A percentile compares a stretch with the other conserved stretches of the same genome.
These are phyloP conservation scores for Mythimna albipuncta DNA, from an alignment of 2,888 invertebrate species.

Conservation along the genomic window DNA sequence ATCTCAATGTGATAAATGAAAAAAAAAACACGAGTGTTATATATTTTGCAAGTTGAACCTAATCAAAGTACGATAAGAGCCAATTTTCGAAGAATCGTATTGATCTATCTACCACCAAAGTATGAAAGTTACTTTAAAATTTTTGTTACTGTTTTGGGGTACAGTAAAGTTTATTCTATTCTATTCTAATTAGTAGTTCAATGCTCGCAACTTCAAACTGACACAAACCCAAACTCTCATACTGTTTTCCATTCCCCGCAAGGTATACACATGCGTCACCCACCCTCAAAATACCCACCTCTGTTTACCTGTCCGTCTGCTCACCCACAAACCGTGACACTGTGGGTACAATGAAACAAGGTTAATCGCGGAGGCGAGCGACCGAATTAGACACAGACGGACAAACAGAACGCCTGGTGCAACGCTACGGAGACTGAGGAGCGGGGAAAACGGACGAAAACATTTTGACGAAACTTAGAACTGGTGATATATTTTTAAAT, in stretches of 20 bases:
- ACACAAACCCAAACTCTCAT: neutral
- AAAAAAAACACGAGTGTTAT: too few relatives aligned
- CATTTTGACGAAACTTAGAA: neutral
- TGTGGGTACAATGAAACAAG: conserved; percentile 48
- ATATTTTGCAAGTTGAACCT: too few relatives aligned
- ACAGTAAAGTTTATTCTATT: too few relatives aligned
- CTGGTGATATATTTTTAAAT: neutral
- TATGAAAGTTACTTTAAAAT: too few relatives aligned
- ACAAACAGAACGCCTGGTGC: conserved; percentile 31
- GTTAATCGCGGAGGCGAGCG: conserved; percentile 45
- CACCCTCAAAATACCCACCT: conserved; percentile 19
- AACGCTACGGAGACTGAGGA: conserved; percentile 8
- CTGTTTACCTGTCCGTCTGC: conserved; percentile 53
- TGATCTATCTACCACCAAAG: too few relatives aligned
- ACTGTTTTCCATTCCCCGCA: conserved; percentile 2
- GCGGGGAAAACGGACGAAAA: conserved; percentile 3
- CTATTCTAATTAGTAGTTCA: neutral
- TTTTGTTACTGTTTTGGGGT: too few relatives aligned
- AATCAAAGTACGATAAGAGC: too few relatives aligned
- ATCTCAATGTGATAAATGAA: too few relatives aligned
- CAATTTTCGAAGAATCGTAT: too few relatives aligned
- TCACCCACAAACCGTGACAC: conserved; percentile 52
- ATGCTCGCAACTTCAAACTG: neutral
- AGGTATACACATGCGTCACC: conserved; percentile 20
- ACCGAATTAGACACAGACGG: conserved; percentile 53